Conservation (phyloP, 2,888 invertebrate species). For the Agrotis clavis region DNA sequence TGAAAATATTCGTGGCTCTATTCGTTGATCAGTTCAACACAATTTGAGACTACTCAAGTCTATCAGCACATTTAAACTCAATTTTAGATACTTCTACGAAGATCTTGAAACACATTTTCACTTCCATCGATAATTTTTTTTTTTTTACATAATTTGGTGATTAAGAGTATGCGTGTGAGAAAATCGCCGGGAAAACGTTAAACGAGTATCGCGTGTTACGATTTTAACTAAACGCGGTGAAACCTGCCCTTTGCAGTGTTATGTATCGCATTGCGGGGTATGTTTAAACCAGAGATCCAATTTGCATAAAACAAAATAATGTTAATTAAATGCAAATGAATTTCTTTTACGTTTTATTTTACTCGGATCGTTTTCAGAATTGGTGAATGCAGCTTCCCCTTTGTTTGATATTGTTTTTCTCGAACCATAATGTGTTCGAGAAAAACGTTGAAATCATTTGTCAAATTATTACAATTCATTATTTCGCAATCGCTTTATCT, state of each 20-base stretch:
- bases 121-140: slow-evolving; percentile 46
- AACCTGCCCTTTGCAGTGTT: slow-evolving; percentile 61
- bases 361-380: slow-evolving; percentile 14
- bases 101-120: slow-evolving; percentile 49
- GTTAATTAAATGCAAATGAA: slow-evolving; percentile 35
- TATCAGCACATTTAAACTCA: not conserved
- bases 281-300: slow-evolving; percentile 15
- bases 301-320: slow-evolving; percentile 45
- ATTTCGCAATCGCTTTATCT: not conserved
- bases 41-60: too few species aligned
- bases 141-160: slow-evolving; percentile 46
- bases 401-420: slow-evolving; percentile 21
- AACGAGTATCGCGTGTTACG: slow-evolving; percentile 55
- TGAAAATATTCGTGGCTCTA: too few species aligned
- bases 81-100: slow-evolving; percentile 30
- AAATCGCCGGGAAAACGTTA: slow-evolving; percentile 55
- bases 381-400: slow-evolving; percentile 20
- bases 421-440: not conserved
- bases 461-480: slow-evolving; percentile 2
- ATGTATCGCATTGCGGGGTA: slow-evolving; percentile 54
- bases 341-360: slow-evolving; percentile 23
- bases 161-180: slow-evolving; percentile 58
- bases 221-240: slow-evolving; percentile 49
- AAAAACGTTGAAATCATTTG: not conserved
- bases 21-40: too few species aligned